phyloP scores from a whole-genome alignment of 1,140 invertebrate species.

The Yoshiicerus persimilis region DNA sequence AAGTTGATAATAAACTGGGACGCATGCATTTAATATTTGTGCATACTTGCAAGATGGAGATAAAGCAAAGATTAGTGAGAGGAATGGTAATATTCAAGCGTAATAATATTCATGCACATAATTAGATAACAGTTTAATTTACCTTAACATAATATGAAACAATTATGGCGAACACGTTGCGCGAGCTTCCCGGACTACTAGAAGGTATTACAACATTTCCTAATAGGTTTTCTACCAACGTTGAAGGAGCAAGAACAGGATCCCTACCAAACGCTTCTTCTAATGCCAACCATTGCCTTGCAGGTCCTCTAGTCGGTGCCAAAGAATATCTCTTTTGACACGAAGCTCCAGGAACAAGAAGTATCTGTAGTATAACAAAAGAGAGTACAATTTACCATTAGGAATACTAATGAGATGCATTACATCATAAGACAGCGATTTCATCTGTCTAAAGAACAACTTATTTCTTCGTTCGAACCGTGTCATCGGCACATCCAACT shows the following conservation, averaged over 20 bases:
- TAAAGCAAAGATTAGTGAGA: too few relatives aligned
- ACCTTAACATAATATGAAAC: constrained; percentile 86
- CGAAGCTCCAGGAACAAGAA: constrained; percentile 68
- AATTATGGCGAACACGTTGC: constrained; percentile 85
- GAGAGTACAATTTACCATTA: background rate
- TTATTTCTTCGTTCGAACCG: constrained; percentile 24
- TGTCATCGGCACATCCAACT: constrained; percentile 69
- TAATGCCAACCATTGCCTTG: constrained; percentile 64
- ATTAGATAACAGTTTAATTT: constrained; percentile 27
- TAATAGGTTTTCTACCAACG: constrained; percentile 34
- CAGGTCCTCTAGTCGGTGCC: constrained; percentile 77
- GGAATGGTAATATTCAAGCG: too few relatives aligned
- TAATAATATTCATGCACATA: background rate
- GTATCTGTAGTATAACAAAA: constrained; percentile 46
- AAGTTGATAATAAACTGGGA: too few relatives aligned
- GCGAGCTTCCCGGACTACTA: constrained; percentile 52
- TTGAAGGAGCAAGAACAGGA: constrained; percentile 45
- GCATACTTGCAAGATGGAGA: too few relatives aligned
- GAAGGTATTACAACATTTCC: constrained; percentile 16
- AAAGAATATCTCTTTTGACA: constrained; percentile 76
- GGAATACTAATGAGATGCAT: constrained; percentile 6
- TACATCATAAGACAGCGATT: background rate
- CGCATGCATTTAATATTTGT: too few relatives aligned
- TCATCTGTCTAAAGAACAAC: constrained; percentile 1
- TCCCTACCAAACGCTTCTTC: constrained; percentile 46